Evolutionary conservation across 2,797 vertebrate species (phyloP), one percentile per base, ranked within the genome.

Genomic region (Chelon labrosus): DNA sequence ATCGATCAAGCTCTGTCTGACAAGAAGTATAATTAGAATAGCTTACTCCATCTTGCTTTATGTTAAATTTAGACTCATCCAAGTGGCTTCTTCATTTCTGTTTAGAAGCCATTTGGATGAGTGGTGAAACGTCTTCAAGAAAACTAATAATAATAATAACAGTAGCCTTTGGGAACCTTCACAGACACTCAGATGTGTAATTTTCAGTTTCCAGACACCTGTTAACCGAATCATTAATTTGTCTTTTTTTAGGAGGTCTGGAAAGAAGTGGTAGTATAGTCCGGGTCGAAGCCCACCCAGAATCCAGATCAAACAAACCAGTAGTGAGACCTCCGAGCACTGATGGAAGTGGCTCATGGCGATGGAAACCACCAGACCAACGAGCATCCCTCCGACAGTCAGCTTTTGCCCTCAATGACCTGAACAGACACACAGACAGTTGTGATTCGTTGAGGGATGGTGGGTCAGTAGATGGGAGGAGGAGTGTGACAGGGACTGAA

Each of bases 341-440:
- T 0, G 97, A 98, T 53, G 97, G 97, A 46, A 97, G 96, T 1
- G 97, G 97, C 64, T 98, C 97, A 5, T 98, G 97, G 97, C 94
- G 97, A 61, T 98, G 97, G 97, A 98, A 97, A 77, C 95, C 97
- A 3, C 95, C 95, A 0, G 97, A 98, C 10, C 91, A 88, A 54
- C 95, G 97, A 60, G 64, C 94, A 10, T 96, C 95, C 22, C 93
- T 98, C n/a, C 95, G 95, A 50, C 96, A 97, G 80, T 95, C 96
- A 0, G 67, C 87, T 2, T 97, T 97, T 0, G 93, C 95, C 91
- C 94, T 97, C 64, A 97, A 97, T 3, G 96, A 98, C 84, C 95
- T 97, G 64, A 97, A 96, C 90, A 93, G 96, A 83, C 95, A 98
- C 93, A 95, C 96, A 0, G 97, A 97, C 75, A 96, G 96, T 87